These are phyloP conservation scores for Baronia brevicornis DNA, from an alignment of 2,888 invertebrate genomes.

Conservation along the genomic window DNA sequence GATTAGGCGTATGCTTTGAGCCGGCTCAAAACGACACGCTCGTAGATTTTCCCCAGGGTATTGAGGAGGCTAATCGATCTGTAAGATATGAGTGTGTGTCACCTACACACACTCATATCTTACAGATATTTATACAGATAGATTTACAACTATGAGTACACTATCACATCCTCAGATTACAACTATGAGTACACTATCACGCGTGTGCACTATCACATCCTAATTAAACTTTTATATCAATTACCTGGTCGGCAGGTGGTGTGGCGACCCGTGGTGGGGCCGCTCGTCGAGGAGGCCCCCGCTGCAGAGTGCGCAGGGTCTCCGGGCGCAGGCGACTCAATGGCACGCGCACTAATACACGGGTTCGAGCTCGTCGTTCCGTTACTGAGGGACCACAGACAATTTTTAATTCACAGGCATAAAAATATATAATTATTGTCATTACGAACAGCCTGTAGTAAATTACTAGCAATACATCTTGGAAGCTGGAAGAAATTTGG, in stretches of 20 bases:
- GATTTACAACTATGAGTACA: too few relatives aligned
- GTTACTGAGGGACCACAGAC: constrained; percentile 21
- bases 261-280: constrained; percentile 29
- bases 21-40: too few relatives aligned
- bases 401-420: not conserved
- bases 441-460: too few relatives aligned
- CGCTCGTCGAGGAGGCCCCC: constrained; percentile 25
- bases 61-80: too few relatives aligned
- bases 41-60: too few relatives aligned
- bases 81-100: too few relatives aligned
- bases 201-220: constrained; percentile 1
- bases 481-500: too few relatives aligned
- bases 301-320: constrained; percentile 49
- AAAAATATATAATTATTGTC: too few relatives aligned
- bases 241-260: constrained; percentile 24
- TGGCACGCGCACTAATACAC: constrained; percentile 49
- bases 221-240: constrained; percentile 18
- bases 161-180: not conserved
- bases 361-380: constrained; percentile 27
- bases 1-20: too few relatives aligned
- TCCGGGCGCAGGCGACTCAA: constrained; percentile 47
- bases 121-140: too few relatives aligned
- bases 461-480: too few relatives aligned
- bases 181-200: not conserved
- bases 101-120: too few relatives aligned